Evolutionary conservation across 2,888 invertebrate species (phyloP).

Genomic region (Mesorhabditis belari): DNA sequence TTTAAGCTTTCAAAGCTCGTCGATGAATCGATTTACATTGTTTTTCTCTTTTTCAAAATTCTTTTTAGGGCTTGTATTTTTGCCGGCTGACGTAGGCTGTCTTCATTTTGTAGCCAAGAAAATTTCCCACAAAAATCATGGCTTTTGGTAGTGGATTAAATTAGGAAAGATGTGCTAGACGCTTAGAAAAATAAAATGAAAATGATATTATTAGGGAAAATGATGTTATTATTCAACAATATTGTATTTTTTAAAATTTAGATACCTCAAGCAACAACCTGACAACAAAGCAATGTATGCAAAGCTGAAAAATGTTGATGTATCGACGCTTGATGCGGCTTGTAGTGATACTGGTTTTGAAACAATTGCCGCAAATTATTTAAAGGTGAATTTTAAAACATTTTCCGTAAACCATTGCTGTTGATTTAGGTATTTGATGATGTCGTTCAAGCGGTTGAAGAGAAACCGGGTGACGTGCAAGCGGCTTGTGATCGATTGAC

Average conservation of each 20-base stretch:
- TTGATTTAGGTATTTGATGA: conserved; percentile 48
- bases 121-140: no score
- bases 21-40: no score
- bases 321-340: conserved; percentile 22
- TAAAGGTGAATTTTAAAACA: conserved; percentile 29
- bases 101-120: no score
- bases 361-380: conserved; percentile 33
- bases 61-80: no score
- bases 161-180: no score
- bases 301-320: conserved; percentile 37
- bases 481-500: conserved; percentile 39
- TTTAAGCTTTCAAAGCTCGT: no score
- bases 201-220: no score
- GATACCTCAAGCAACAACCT: conserved; percentile 42
- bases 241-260: conserved; percentile 35
- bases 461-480: conserved; percentile 46
- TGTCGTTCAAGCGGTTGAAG: conserved; percentile 47
- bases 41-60: no score
- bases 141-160: no score
- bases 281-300: conserved; percentile 34
- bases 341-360: conserved; percentile 39
- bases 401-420: not conserved
- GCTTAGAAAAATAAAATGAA: no score
- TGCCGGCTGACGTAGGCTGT: no score
- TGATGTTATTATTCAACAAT: no score